A percentile compares a stretch with the other conserved stretches of the same genome.
Conservation (phyloP, 2,888 invertebrate genomes). For the Teinopalpus imperialis region DNA sequence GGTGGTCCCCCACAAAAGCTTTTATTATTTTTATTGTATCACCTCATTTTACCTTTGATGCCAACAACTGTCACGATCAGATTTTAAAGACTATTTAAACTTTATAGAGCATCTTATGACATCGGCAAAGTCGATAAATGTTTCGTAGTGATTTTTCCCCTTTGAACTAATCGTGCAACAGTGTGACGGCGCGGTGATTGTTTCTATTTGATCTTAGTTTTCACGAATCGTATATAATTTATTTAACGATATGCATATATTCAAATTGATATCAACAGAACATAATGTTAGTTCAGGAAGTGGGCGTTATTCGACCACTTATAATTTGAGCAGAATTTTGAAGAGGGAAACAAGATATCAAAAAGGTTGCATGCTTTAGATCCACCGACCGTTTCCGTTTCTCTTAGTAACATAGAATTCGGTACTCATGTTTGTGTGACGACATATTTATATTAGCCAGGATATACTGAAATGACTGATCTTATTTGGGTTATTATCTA, state of each 20-base stretch:
- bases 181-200: conserved; percentile 8
- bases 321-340: conserved; percentile 22
- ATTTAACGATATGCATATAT: conserved; percentile 18
- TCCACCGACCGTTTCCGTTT: conserved; percentile 39
- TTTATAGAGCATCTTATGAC: not conserved
- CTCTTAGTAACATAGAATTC: conserved; percentile 10
- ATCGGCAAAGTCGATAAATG: conserved; percentile 5
- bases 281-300: conserved; percentile 15
- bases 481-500: conserved; percentile 1
- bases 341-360: conserved; percentile 26
- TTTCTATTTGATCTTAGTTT: conserved; percentile 15
- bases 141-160: not conserved
- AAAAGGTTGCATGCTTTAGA: conserved; percentile 32
- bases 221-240: conserved; percentile 9
- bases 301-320: conserved; percentile 20
- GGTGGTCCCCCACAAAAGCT: too few relatives aligned
- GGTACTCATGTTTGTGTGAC: not conserved
- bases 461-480: conserved; percentile 7
- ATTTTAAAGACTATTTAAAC: not conserved
- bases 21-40: not conserved
- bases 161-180: conserved; percentile 6
- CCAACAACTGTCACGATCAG: not conserved
- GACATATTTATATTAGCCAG: not conserved
- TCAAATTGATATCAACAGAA: conserved; percentile 22
- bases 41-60: conserved; percentile 6